Percentiles rank a stretch among this genome's conserved stretches.
Evolutionary conservation across 2,888 invertebrate genomes (phyloP).

Genomic region (Lingula anatina): DNA sequence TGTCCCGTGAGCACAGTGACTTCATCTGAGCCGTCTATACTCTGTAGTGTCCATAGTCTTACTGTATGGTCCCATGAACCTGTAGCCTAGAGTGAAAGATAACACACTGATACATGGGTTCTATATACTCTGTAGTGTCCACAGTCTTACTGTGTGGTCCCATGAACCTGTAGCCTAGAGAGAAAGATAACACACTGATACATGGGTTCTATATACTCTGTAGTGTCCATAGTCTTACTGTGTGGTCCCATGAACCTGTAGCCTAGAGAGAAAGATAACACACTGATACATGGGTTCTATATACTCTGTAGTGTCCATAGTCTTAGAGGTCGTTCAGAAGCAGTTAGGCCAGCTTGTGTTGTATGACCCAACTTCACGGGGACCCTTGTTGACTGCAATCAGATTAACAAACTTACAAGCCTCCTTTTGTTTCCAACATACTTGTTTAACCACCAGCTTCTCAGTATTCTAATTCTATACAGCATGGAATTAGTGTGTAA

Average conservation of each 20-base stretch:
- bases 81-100: constrained; percentile 45
- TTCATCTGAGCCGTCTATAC: constrained; percentile 7
- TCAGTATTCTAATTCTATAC: too few relatives aligned
- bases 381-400: too few relatives aligned
- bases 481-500: too few relatives aligned
- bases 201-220: constrained; percentile 5
- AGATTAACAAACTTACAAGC: too few relatives aligned
- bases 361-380: too few relatives aligned
- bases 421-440: too few relatives aligned
- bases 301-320: constrained; percentile 34
- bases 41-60: constrained; percentile 35
- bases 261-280: too few relatives aligned
- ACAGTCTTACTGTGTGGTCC: constrained; percentile 45
- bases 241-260: constrained; percentile 48
- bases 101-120: too few relatives aligned
- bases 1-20: constrained; percentile 36
- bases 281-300: not conserved
- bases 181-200: too few relatives aligned
- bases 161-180: constrained; percentile 48
- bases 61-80: constrained; percentile 49
- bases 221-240: constrained; percentile 41
- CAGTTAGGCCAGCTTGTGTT: too few relatives aligned
- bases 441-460: too few relatives aligned
- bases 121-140: constrained; percentile 23
- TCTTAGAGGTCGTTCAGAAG: too few relatives aligned